Percentiles rank a stretch among this genome's conserved stretches.
Conservation (phyloP, 2,113 vertebrate genomes). For the Aspidoscelis tigris region DNA sequence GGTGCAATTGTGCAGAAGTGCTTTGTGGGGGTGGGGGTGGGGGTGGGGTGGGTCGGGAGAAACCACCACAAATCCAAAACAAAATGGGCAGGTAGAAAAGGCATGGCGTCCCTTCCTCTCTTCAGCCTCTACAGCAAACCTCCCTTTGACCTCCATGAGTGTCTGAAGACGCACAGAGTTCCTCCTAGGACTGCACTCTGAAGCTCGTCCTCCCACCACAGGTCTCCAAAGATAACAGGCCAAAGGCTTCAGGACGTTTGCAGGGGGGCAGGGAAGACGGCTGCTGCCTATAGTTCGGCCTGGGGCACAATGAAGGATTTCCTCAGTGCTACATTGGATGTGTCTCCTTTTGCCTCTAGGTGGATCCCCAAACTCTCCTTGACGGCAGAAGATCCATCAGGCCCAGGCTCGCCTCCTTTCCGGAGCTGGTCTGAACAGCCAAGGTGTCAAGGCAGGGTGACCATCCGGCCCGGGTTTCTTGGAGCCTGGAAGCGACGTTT, state of each 20-base stretch:
- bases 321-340: constrained; percentile 2
- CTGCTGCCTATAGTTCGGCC: background rate
- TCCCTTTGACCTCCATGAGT: too few relatives aligned
- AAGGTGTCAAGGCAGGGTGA: constrained; percentile 54
- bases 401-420: constrained; percentile 32
- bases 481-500: constrained; percentile 53
- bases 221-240: background rate
- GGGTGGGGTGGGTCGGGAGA: too few relatives aligned
- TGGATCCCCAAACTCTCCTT: constrained; percentile 30
- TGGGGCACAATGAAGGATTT: accelerated
- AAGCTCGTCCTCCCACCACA: background rate
- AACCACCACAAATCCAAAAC: too few relatives aligned
- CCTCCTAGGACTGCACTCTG: background rate
- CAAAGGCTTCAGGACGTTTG: background rate
- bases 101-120: too few relatives aligned
- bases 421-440: background rate
- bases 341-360: background rate
- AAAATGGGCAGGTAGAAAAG: too few relatives aligned
- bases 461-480: constrained; percentile 56
- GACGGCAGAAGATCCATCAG: constrained; percentile 7
- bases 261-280: background rate
- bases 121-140: too few relatives aligned
- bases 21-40: background rate
- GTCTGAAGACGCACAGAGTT: background rate
- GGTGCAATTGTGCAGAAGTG: constrained; percentile 9